Percentiles rank a stretch among this genome's conserved stretches.
Conservation (phyloP, 2,888 invertebrate species). For the Acanthoscelides obtectus region DNA sequence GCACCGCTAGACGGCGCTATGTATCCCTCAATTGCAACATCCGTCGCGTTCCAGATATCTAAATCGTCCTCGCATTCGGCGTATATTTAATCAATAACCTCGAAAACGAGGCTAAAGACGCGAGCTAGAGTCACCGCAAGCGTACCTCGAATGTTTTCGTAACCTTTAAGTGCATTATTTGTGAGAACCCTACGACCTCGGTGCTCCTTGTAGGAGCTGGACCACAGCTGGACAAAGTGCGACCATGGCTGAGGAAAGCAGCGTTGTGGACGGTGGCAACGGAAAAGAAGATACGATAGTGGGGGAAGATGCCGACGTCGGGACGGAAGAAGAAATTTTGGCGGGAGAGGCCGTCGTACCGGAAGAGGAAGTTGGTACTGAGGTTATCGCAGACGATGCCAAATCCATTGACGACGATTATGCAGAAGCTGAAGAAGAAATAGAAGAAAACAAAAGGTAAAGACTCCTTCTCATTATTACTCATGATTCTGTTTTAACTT, state of each 20-base stretch:
- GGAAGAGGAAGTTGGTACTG: not conserved
- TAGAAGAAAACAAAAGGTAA: conserved; percentile 19
- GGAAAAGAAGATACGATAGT: not conserved
- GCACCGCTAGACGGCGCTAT: not conserved
- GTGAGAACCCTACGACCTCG: not conserved
- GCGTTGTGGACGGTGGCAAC: not conserved
- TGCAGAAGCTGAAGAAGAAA: conserved; percentile 19
- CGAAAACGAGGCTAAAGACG: not conserved
- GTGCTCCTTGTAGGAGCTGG: not conserved
- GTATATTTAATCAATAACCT: not conserved
- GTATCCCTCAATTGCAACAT: not conserved
- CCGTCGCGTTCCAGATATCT: not conserved
- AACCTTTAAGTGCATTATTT: not conserved
- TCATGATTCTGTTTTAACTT: too few species aligned
- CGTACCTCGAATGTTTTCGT: not conserved
- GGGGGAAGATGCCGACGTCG: conserved; percentile 18
- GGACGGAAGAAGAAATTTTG: conserved; percentile 39
- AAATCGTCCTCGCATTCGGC: not conserved
- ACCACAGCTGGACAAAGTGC: not conserved
- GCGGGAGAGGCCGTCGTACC: conserved; percentile 37
- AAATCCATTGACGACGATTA: conserved; percentile 27
- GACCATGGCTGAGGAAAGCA: not conserved
- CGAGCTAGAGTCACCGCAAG: not conserved
- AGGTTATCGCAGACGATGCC: not conserved
- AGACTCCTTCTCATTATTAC: not conserved